Conservation (phyloP, 2,888 invertebrate species). For the Eupithecia abbreviata region DNA sequence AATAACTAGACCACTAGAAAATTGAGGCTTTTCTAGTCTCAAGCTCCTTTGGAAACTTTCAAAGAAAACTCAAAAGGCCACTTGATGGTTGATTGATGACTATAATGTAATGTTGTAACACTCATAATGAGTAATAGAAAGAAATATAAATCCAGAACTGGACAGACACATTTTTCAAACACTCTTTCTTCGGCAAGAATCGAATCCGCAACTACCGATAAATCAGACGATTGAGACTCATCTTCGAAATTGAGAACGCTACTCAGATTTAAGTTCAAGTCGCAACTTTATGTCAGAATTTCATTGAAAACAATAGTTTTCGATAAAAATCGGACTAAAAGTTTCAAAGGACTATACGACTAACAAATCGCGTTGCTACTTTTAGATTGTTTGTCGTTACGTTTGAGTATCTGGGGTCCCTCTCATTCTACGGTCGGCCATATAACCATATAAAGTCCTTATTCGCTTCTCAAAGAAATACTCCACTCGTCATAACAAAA, state of each 20-base stretch:
- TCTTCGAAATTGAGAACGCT: too few species aligned
- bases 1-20: neutral
- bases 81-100: neutral
- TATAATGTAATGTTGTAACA: neutral
- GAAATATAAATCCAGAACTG: neutral
- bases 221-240: too few species aligned
- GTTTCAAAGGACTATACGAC: too few species aligned
- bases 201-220: neutral
- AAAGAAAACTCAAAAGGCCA: neutral
- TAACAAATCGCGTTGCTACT: too few species aligned
- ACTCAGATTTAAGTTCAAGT: too few species aligned
- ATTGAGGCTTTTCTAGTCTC: neutral
- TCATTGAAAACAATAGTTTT: too few species aligned
- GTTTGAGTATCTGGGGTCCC: too few species aligned
- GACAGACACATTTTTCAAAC: too few species aligned
- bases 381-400: too few species aligned
- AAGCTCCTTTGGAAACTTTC: neutral
- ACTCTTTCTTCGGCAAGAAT: neutral
- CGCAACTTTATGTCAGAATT: too few species aligned
- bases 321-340: too few species aligned
- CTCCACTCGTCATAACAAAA: conserved; percentile 10
- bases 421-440: neutral
- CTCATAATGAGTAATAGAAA: neutral
- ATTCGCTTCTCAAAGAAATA: neutral
- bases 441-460: neutral